phyloP scores from a whole-genome alignment of 2,797 vertebrate species.

The Dendrocincla fuliginosa region DNA sequence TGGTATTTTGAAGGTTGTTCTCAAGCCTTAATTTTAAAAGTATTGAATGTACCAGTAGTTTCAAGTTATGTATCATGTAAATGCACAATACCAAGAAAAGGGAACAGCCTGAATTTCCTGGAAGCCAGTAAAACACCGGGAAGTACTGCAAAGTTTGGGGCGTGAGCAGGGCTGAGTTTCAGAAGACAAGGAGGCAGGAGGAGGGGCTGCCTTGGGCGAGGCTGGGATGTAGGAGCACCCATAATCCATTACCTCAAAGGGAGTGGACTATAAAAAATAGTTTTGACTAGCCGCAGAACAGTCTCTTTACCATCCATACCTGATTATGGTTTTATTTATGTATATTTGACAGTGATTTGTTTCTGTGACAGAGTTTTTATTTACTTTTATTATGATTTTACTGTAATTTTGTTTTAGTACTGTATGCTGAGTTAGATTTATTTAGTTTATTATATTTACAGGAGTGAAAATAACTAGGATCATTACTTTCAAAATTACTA shows the following conservation, averaged over 20 bases:
- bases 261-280: neutral
- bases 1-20: neutral
- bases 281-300: neutral
- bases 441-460: neutral
- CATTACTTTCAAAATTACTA: neutral
- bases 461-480: neutral
- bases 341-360: neutral
- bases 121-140: neutral
- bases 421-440: neutral
- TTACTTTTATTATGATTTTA: neutral
- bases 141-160: neutral
- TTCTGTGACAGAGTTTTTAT: neutral
- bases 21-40: neutral
- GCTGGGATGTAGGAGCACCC: neutral
- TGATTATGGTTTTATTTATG: neutral
- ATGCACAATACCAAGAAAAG: neutral
- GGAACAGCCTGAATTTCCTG: neutral
- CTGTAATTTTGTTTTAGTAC: neutral
- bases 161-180: neutral
- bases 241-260: neutral
- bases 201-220: neutral
- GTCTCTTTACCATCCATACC: neutral
- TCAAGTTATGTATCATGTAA: fast-evolving
- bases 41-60: neutral
- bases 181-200: neutral